A percentile compares a stretch with the other conserved stretches of the same genome.
These are phyloP conservation scores for Muscicapa adusta DNA, from an alignment of 2,113 vertebrate genomes.

Conservation along the genomic window DNA sequence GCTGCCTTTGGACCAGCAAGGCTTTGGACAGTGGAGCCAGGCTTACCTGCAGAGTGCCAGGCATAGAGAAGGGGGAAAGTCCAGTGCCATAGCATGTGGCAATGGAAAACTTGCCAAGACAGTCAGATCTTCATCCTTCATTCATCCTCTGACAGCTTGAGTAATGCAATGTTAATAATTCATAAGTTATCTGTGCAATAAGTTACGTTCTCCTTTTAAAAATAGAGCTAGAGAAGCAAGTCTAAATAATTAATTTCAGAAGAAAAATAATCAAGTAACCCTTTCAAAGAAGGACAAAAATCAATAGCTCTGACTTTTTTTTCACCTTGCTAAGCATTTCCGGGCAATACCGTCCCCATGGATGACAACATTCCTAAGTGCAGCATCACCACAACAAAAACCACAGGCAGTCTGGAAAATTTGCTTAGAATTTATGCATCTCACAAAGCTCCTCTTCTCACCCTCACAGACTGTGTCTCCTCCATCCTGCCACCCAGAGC, in stretches of 20 bases:
- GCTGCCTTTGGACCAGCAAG: not conserved
- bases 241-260: constrained; percentile 24
- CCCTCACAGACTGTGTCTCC: not conserved
- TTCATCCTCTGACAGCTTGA: constrained; percentile 8
- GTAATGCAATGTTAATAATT: constrained; percentile 19
- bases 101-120: not conserved
- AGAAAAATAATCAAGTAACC: not conserved
- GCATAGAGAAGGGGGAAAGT: not conserved
- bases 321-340: not conserved
- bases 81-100: rapidly evolving
- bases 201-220: constrained; percentile 12
- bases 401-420: not conserved
- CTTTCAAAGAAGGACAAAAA: not conserved
- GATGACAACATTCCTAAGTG: not conserved
- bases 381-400: not conserved
- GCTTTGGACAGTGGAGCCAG: not conserved
- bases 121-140: not conserved
- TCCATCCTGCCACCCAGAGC: not conserved
- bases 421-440: not conserved
- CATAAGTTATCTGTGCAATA: constrained; percentile 12
- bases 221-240: constrained; percentile 34
- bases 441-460: not conserved
- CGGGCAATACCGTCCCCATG: rapidly evolving
- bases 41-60: not conserved
- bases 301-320: not conserved